Evolutionary conservation across 1,140 invertebrate genomes (phyloP).

Genomic region (Drosophila pruinosa): DNA sequence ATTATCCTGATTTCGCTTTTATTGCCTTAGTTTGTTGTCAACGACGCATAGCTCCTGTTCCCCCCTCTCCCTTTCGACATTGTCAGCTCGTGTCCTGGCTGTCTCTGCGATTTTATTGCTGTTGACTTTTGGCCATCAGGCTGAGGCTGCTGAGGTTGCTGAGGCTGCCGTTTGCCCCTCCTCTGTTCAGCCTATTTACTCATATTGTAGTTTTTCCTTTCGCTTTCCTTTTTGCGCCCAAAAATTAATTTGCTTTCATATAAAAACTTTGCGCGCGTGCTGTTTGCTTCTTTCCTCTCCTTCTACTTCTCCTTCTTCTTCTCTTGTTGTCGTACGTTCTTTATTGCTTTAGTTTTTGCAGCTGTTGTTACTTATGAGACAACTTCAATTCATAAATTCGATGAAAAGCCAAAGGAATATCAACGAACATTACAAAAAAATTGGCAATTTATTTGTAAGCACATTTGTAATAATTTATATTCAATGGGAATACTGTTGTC

Average conservation of each 20-base stretch:
- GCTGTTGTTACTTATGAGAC: conserved; percentile 21
- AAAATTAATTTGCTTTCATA: conserved; percentile 48
- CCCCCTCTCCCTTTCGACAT: not conserved
- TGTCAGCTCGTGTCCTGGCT: conserved; percentile 33
- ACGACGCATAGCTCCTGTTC: conserved; percentile 20
- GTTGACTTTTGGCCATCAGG: conserved; percentile 47
- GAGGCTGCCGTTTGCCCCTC: not conserved
- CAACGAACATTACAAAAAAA: not conserved
- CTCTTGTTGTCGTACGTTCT: conserved; percentile 1
- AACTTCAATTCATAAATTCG: conserved; percentile 9
- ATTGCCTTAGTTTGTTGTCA: conserved; percentile 51
- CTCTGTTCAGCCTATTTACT: conserved; percentile 11
- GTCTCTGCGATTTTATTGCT: conserved; percentile 43
- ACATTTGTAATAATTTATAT: not conserved
- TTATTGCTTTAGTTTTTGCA: conserved; percentile 35
- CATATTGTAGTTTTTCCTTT: conserved; percentile 45
- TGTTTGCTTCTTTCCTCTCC: conserved; percentile 14
- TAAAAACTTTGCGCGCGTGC: conserved; percentile 48
- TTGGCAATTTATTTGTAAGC: not conserved
- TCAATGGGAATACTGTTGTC: too few species aligned
- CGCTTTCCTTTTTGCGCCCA: conserved; percentile 25
- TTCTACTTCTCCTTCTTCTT: not conserved
- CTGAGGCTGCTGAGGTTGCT: not conserved
- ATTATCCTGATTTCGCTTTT: conserved; percentile 58
- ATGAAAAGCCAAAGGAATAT: not conserved